Base-by-base conservation (phyloP, 1,140 invertebrate genomes). In the Battus philenor region DNA sequence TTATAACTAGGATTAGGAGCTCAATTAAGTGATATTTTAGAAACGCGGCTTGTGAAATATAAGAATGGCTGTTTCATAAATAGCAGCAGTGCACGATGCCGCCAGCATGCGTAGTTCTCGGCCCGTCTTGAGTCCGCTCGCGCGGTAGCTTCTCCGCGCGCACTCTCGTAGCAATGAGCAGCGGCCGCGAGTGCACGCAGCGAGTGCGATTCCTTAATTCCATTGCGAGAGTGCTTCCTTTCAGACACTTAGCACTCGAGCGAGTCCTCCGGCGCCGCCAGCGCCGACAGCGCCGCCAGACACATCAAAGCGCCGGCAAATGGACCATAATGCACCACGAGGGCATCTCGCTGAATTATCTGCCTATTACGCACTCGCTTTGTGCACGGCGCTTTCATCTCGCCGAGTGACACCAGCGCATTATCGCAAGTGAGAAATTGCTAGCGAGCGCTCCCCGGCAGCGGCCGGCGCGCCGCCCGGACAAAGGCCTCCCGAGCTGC, bases 311-410 rank as follows among this genome's bases (percentile, higher is more conserved):
- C 54, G 39, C 50, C 24, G 30, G 50, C 67, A 75, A 71, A 81
- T 73, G 73, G 70, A 75, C 55, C 53, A 53, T 75, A 77, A 81
- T 76, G 72, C 66, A 62, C 50, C 30, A 51, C 29, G 46, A 69
- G 61, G 59, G 68, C 61, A 68, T 54, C 65, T 76, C 68, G 61
- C 52, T 50, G 65, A 82, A 80, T 80, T 74, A 75, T 82, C 74
- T 73, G 64, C 69, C 79, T 76, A 83, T 83, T 83, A 83, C 46
- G 60, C 76, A 71, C 79, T 83, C 59, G 68, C 79, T 83, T 83
- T 83, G 76, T 75, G 51, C 60, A 51, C 56, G 48, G 54, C 64
- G 61, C 75, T 75, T 78, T 71, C 75, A 82, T 79, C 65, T 77
- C 62, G 45, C 51, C 50, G 60, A 68, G 69, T 70, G 67, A 56